phyloP scores from a whole-genome alignment of 2,888 invertebrate genomes.

The Microctonus hyperodae region DNA sequence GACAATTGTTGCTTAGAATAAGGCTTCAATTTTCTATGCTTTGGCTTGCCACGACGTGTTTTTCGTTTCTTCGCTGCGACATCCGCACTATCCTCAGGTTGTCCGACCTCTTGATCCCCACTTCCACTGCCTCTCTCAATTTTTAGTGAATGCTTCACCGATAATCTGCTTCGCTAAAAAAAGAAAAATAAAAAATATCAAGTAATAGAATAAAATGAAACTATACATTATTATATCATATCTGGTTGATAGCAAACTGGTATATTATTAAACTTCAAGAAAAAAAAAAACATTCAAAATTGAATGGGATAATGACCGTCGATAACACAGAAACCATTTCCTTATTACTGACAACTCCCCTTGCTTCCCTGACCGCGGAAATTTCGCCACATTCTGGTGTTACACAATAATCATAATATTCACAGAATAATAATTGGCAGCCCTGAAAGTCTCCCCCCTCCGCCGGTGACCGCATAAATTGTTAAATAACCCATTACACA shows the following conservation, averaged over 20 bases:
- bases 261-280: background rate
- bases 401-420: background rate
- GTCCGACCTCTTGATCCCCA: slow-evolving; percentile 53
- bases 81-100: slow-evolving; percentile 60
- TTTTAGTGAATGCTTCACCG: slow-evolving; percentile 41
- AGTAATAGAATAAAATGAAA: no score
- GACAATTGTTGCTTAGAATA: slow-evolving; percentile 67
- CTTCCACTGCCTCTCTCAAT: slow-evolving; percentile 60
- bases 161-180: slow-evolving; percentile 13
- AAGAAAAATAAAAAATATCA: background rate
- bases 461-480: background rate
- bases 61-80: slow-evolving; percentile 69
- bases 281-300: background rate
- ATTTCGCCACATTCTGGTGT: background rate
- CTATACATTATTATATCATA: background rate
- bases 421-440: background rate
- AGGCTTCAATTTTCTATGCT: slow-evolving; percentile 75
- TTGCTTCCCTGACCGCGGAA: no score
- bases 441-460: background rate
- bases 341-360: background rate
- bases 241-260: background rate
- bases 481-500: background rate
- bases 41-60: slow-evolving; percentile 77
- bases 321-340: background rate
- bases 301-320: background rate